Evolutionary conservation across 2,888 invertebrate species (phyloP).

Genomic region (Drosophila greeni): DNA sequence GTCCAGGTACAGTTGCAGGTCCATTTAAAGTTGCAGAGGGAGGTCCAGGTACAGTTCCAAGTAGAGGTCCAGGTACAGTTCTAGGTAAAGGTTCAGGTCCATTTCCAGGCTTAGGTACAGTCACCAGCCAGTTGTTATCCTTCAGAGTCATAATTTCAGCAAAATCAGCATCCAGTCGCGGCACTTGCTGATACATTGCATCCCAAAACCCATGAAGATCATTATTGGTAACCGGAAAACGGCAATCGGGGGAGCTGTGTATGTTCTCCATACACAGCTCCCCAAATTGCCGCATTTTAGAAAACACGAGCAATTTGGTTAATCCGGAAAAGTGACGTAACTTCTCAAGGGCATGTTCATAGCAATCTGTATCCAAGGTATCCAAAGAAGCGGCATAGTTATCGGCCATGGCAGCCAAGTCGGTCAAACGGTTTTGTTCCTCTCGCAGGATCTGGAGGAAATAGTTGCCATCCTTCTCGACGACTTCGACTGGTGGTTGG

Average conservation of each 20-base stretch:
- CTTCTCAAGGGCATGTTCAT: neutral
- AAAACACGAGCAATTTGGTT: rapidly evolving
- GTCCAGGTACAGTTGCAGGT: neutral
- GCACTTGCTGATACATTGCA: neutral
- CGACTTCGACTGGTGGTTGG: neutral
- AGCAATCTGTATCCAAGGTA: rapidly evolving
- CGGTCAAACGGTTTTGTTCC: neutral
- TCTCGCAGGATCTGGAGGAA: neutral
- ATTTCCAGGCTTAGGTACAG: neutral
- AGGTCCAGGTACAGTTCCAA: neutral
- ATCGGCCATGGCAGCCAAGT: neutral
- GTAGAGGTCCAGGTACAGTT: neutral
- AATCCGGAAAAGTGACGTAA: neutral
- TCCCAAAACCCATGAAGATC: slow-evolving; percentile 2
- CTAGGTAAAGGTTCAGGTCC: too few species aligned
- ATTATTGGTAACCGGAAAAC: neutral
- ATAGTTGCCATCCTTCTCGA: neutral
- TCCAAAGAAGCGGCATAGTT: neutral
- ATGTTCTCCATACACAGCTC: neutral
- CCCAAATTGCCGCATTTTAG: neutral
- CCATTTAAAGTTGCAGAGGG: too few species aligned
- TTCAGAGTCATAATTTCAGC: neutral
- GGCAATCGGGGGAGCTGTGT: rapidly evolving
- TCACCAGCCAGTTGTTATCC: neutral
- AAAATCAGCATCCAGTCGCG: neutral